phyloP scores from a whole-genome alignment of 2,797 vertebrate genomes.

The Craterocephalus amniculus region DNA sequence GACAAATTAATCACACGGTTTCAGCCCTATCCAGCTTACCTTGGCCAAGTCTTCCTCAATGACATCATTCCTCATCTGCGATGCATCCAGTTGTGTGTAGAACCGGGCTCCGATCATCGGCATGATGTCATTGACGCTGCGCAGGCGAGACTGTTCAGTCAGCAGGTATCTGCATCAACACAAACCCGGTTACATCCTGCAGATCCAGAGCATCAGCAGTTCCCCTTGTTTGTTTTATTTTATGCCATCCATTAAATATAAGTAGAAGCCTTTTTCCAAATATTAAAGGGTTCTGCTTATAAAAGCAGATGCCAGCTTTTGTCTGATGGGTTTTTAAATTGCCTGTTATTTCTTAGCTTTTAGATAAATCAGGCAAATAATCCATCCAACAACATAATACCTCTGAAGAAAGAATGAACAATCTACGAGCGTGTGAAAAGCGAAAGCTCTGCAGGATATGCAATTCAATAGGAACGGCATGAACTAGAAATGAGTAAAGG shows the following conservation, averaged over 20 bases:
- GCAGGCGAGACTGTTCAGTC: conserved; percentile 96
- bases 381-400: too few relatives aligned
- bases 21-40: conserved; percentile 78
- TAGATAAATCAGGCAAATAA: too few relatives aligned
- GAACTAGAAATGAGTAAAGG: neutral
- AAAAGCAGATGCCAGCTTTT: too few relatives aligned
- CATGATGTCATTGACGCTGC: conserved; percentile 99
- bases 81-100: conserved; percentile 98
- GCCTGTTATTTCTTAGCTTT: too few relatives aligned
- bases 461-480: neutral
- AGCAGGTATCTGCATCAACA: conserved; percentile 89
- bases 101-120: conserved; percentile 99
- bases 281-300: neutral
- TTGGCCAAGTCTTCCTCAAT: conserved; percentile 99
- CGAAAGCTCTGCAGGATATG: too few relatives aligned
- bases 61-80: conserved; percentile 99
- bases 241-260: neutral
- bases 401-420: neutral
- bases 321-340: neutral
- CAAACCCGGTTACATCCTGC: neutral
- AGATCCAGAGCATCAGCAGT: neutral
- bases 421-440: too few relatives aligned
- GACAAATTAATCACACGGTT: neutral
- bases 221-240: neutral
- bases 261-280: too few relatives aligned